phyloP scores from a whole-genome alignment of 2,797 vertebrate species.

The Hoplostethus atlanticus region DNA sequence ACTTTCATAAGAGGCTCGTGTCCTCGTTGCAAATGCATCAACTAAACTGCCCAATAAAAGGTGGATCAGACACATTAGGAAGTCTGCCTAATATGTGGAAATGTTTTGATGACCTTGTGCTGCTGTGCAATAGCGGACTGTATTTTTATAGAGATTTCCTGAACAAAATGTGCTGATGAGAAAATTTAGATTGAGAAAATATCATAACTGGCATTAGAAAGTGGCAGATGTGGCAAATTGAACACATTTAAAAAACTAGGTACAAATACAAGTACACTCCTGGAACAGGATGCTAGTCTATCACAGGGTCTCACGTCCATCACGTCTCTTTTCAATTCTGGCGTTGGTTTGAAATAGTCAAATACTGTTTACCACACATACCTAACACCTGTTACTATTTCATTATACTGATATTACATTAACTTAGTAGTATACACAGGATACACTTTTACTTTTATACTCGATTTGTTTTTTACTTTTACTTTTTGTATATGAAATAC shows the following conservation, averaged over 20 bases:
- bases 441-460: background rate
- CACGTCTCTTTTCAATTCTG: background rate
- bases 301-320: conserved; percentile 22
- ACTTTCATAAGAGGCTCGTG: conserved; percentile 60
- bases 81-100: conserved; percentile 56
- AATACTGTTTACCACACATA: no score
- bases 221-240: conserved; percentile 9
- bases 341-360: no score
- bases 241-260: conserved; percentile 27
- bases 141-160: conserved; percentile 7
- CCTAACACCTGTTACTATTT: no score
- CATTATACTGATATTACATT: background rate
- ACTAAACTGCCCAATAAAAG: conserved; percentile 69
- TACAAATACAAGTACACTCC: background rate
- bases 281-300: conserved; percentile 35
- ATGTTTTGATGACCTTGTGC: conserved; percentile 41
- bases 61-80: conserved; percentile 50
- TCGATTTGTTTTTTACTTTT: no score
- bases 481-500: no score
- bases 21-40: conserved; percentile 58
- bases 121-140: conserved; percentile 10
- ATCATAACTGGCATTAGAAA: conserved; percentile 1
- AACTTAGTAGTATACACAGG: background rate
- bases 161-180: background rate
- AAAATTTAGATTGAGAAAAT: conserved; percentile 5